These are phyloP conservation scores for Oostethus manadensis DNA, from an alignment of 2,113 vertebrate genomes.

Conservation along the genomic window DNA sequence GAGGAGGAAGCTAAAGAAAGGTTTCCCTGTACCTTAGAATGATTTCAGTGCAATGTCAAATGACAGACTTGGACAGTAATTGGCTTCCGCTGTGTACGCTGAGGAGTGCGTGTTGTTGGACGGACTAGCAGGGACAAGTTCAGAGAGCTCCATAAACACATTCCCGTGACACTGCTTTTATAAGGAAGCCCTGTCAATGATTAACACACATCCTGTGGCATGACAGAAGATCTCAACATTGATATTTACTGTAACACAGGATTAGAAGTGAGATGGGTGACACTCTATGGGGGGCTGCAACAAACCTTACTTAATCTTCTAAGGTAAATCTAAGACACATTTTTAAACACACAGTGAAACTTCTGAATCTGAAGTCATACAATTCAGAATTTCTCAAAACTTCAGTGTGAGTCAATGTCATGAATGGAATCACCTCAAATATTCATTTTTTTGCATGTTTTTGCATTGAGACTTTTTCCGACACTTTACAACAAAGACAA, in stretches of 20 bases:
- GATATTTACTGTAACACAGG: slow-evolving; percentile 15
- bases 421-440: not conserved
- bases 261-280: slow-evolving; percentile 4
- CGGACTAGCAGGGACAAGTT: slow-evolving; percentile 52
- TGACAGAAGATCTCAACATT: slow-evolving; percentile 20
- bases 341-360: not conserved
- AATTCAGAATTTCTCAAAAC: not conserved
- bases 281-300: not conserved
- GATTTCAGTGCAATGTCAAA: slow-evolving; percentile 29
- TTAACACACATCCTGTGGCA: slow-evolving; percentile 41
- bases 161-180: slow-evolving; percentile 31
- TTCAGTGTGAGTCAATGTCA: too few species aligned
- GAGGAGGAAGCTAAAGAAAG: not conserved
- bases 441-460: not conserved
- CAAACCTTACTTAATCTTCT: not conserved
- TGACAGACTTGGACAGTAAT: slow-evolving; percentile 41
- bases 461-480: not conserved
- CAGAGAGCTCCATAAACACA: slow-evolving; percentile 37
- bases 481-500: too few species aligned
- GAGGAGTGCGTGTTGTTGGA: slow-evolving; percentile 27
- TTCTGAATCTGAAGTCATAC: not conserved
- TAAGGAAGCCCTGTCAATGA: slow-evolving; percentile 45
- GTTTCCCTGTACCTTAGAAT: slow-evolving; percentile 18
- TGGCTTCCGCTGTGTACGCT: slow-evolving; percentile 22
- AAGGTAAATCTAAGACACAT: not conserved